Base-by-base conservation (phyloP, 2,797 vertebrate genomes). In the Aythya fuligula region DNA sequence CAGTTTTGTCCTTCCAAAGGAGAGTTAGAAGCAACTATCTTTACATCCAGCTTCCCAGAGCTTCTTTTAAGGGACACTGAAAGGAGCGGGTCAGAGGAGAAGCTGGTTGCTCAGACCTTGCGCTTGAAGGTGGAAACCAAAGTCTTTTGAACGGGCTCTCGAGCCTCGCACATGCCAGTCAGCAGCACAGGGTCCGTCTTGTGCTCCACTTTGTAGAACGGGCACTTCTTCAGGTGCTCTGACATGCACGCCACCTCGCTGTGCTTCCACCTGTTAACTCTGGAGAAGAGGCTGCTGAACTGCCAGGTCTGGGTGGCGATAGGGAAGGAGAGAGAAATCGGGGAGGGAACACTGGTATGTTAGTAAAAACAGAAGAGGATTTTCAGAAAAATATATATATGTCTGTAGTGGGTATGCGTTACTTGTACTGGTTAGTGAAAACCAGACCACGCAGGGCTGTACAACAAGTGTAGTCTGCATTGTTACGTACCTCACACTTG, bases 231-330 rank as follows among this genome's bases (percentile, higher is more conserved):
- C 96, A 99, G 98, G 96, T 99, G 99, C 72, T 99, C 98, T 0
- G 99, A 98, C 98, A 99, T 98, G 81, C 98, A 98, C 0, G 96
- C 91, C n/a, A 97, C 47, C 1, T 98, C 92, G 5, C 97, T 98
- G 97, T 98, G 98, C 96, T 98, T 98, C 99, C 99, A 99, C 65
- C 87, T 97, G 92, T 99, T 98, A 94, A 99, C 98, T 8, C 97
- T 95, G 90, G 99, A 99, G 98, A 99, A 99, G 76, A 98, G 93
- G 94, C 98, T 98, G 97, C 99, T 99, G 98, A 99, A 99, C 92
- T 98, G 98, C 99, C 99, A 99, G 66, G 98, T 98, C 72, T 86
- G 85, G 89, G 3, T 61, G 81, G 89, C 81, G 39, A 56, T 1
- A 22, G 28, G 58, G 65, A 47, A 73, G 28, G 27, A 34, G 20